phyloP scores from a whole-genome alignment of 2,113 vertebrate genomes.

The Mus spicilegus region DNA sequence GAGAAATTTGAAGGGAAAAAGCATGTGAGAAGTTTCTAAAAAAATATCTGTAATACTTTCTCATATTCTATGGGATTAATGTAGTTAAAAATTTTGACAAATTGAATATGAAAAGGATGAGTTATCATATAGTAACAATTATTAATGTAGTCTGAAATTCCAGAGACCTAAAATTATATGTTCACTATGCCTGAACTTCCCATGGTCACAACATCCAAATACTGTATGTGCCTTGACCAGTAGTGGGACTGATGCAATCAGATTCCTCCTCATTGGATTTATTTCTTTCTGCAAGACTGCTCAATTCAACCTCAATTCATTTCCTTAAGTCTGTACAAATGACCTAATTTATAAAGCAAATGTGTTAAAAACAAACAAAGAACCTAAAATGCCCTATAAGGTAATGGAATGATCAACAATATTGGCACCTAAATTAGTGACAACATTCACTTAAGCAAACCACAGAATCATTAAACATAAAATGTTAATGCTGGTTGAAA shows the following conservation, averaged over 20 bases:
- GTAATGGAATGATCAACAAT: neutral
- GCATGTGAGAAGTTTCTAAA: constrained; percentile 28
- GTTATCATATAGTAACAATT: neutral
- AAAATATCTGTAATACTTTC: neutral
- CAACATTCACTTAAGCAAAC: constrained; percentile 27
- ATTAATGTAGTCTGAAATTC: neutral
- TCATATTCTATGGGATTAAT: constrained; percentile 12
- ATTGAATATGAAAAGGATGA: neutral
- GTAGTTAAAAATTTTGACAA: constrained; percentile 28
- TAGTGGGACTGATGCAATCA: neutral
- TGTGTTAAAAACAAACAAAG: constrained; percentile 27
- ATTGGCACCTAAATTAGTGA: constrained; percentile 31
- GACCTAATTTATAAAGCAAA: constrained; percentile 54
- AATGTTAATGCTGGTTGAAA: constrained; percentile 10
- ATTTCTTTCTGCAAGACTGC: neutral
- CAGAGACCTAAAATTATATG: neutral
- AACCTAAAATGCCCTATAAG: neutral
- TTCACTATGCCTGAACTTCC: neutral
- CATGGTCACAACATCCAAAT: neutral
- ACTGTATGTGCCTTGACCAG: neutral
- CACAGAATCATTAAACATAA: constrained; percentile 24
- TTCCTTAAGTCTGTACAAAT: constrained; percentile 41
- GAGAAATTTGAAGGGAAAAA: neutral
- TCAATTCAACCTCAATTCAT: neutral
- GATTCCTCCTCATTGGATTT: neutral